These are phyloP conservation scores for Pungitius pungitius DNA, from an alignment of 2,113 vertebrate species.

Conservation along the genomic window DNA sequence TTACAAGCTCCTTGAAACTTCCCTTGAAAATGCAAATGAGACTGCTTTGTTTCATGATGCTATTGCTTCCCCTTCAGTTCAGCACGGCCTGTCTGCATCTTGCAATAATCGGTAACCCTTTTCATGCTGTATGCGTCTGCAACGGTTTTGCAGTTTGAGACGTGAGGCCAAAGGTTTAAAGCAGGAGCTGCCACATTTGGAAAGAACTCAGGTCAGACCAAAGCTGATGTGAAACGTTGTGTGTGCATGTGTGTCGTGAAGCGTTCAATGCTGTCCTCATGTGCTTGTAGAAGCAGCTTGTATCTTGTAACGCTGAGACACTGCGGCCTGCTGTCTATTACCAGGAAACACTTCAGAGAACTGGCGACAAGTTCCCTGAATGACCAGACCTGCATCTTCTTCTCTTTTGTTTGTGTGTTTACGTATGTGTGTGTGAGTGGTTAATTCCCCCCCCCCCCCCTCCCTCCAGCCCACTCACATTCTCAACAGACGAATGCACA, in stretches of 20 bases:
- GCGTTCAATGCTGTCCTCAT: not conserved
- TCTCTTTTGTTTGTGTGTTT: constrained; percentile 46
- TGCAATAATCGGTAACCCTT: constrained; percentile 37
- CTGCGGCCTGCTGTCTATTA: constrained; percentile 59
- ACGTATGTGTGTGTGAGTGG: constrained; percentile 20
- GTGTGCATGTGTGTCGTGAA: not conserved
- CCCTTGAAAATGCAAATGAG: constrained; percentile 5
- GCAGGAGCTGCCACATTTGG: not conserved
- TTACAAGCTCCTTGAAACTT: not conserved
- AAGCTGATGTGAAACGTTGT: not conserved
- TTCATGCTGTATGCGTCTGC: not conserved
- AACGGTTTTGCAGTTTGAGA: not conserved
- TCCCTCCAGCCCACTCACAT: too few species aligned
- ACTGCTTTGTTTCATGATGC: constrained; percentile 27
- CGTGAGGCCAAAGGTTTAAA: not conserved
- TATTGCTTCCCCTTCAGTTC: constrained; percentile 67
- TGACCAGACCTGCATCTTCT: constrained; percentile 76
- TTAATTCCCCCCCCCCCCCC: constrained; percentile 25
- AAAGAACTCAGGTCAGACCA: not conserved
- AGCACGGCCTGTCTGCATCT: constrained; percentile 46
- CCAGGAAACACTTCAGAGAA: constrained; percentile 81
- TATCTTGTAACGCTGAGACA: constrained; percentile 4
- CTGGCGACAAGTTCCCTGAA: constrained; percentile 79
- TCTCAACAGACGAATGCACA: too few species aligned
- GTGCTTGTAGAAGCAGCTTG: not conserved